Evolutionary conservation across 2,113 vertebrate genomes (phyloP).

Genomic region (Rhinichthys klamathensis): DNA sequence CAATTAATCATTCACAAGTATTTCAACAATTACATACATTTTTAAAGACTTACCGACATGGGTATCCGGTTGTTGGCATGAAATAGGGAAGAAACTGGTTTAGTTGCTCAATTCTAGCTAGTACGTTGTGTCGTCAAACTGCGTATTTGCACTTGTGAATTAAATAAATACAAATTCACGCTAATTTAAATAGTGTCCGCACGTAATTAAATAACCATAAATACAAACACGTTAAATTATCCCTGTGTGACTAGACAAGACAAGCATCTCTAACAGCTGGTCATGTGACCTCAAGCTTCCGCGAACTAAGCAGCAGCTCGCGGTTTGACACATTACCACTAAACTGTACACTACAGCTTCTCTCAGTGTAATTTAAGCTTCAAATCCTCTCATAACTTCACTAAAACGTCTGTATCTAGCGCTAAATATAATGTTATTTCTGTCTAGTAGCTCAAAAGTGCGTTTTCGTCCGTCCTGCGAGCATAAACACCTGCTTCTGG

Average conservation of each 20-base stretch:
- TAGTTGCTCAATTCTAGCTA: slow-evolving; percentile 4
- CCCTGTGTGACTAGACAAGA: neutral
- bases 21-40: neutral
- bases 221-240: neutral
- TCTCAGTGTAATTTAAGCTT: neutral
- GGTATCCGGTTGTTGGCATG: slow-evolving; percentile 37
- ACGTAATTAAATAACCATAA: neutral
- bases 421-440: neutral
- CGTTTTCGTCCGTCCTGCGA: neutral
- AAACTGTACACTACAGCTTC: neutral
- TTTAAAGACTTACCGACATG: slow-evolving; percentile 48
- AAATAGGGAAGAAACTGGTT: slow-evolving; percentile 37
- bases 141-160: neutral
- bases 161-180: neutral
- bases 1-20: neutral
- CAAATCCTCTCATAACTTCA: neutral
- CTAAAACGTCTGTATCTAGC: neutral
- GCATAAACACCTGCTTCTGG: neutral
- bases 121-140: neutral
- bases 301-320: neutral
- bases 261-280: neutral
- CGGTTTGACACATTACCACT: neutral
- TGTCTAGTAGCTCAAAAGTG: neutral
- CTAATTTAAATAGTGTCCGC: neutral
- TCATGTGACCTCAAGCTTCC: slow-evolving; percentile 45